Base-by-base conservation (phyloP, 92 coral and sea anemone genomes). In the Epizoanthus scotinus region DNA sequence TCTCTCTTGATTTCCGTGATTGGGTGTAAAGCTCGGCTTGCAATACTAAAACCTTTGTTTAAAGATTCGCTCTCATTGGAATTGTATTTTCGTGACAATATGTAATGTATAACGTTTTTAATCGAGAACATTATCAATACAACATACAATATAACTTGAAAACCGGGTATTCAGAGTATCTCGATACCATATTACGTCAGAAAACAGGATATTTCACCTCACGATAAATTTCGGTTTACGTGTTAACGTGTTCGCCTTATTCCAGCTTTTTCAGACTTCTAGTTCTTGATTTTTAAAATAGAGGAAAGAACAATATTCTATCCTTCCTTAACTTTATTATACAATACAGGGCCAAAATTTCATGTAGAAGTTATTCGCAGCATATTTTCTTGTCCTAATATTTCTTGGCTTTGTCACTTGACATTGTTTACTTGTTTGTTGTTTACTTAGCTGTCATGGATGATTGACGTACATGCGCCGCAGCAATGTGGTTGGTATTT, bases 381-480 rank as follows among this genome's bases (percentile, higher is more conserved):
- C 28, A 31, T 18, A n/a, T n/a, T n/a, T 52, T 5, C 20, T 21
- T 28, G 64, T 0, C 7, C 12, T 17, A 53, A 15, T 29, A 56
- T 27, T n/a, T n/a, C 63, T 38, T 1, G 6, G 56, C 18, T 36
- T 22, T 47, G n/a, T 60, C 21, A 6, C 36, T 47, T 26, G 3
- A 31, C 52, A 12, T 77, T 89, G 87, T 89, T 87, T 81, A 84
- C 86, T 89, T 87, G 86, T 89, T 87, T 91, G 82, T 66, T 87
- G 71, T 90, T 92, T 90, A 87, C 87, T 67, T 75, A 80, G 79
- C 83, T 68, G 83, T 78, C 47, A 59, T 54, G 68, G 84, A 38
- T 92, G 93, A 92, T 92, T 90, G 97, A 84, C 97, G 83, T 90
- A 84, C 70, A 59, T 70, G 85, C 49, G 71, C 65, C 28, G 63